A percentile compares a stretch with the other conserved stretches of the same genome.
phyloP scores from a whole-genome alignment of 2,888 invertebrate genomes.

The Tipula lateralis region DNA sequence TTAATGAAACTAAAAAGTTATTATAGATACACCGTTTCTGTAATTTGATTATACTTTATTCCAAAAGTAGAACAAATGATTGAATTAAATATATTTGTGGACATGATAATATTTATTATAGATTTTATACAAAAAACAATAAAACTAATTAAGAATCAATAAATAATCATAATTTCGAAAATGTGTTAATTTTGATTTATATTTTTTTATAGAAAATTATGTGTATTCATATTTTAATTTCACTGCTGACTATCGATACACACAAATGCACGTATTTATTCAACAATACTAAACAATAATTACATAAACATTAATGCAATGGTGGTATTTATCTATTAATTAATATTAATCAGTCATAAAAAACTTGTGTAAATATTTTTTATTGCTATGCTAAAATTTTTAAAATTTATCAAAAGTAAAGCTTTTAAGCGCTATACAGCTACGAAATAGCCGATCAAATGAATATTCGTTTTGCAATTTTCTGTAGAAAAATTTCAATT shows the following conservation, averaged over 20 bases:
- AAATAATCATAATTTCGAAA: not conserved
- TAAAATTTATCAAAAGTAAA: not conserved
- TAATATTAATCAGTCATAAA: not conserved
- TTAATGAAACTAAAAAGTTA: too few species aligned
- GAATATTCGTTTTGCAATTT: not conserved
- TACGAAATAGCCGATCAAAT: not conserved
- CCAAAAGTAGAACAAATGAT: too few species aligned
- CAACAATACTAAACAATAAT: not conserved
- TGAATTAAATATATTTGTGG: too few species aligned
- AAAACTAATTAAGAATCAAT: too few species aligned
- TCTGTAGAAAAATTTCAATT: not conserved
- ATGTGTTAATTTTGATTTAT: not conserved
- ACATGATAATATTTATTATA: too few species aligned
- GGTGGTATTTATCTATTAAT: constrained; percentile 11
- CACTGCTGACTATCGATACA: not conserved
- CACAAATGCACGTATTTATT: not conserved
- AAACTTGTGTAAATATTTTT: not conserved
- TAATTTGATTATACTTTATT: too few species aligned
- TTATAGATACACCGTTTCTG: too few species aligned
- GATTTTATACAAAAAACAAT: too few species aligned
- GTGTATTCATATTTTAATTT: not conserved
- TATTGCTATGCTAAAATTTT: not conserved
- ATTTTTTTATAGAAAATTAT: not conserved
- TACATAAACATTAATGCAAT: not conserved
- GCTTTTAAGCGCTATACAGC: not conserved